phyloP scores from a whole-genome alignment of 2,113 vertebrate genomes.

The Planiliza haematocheilus region DNA sequence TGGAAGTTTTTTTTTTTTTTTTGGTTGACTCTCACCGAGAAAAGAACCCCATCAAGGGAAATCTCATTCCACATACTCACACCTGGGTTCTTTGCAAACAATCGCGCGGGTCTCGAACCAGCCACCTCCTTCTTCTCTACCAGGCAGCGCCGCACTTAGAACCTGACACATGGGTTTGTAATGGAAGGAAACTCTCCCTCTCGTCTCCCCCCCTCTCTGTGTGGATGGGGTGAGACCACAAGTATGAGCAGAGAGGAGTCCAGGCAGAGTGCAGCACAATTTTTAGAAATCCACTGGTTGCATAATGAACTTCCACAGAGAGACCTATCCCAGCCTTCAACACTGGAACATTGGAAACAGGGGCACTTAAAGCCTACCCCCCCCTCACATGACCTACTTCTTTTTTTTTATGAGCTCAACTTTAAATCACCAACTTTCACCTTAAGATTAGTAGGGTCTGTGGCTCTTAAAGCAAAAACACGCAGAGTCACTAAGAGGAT shows the following conservation, averaged over 20 bases:
- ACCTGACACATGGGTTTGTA: constrained; percentile 68
- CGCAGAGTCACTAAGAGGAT: constrained; percentile 3
- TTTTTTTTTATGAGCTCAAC: background rate
- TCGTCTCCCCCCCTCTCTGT: constrained; percentile 24
- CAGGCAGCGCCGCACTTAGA: constrained; percentile 53
- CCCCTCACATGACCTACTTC: constrained; percentile 42
- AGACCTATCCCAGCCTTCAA: constrained; percentile 37
- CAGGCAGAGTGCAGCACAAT: constrained; percentile 70
- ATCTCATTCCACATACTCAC: background rate
- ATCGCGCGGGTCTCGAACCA: constrained; percentile 1
- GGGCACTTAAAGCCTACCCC: background rate
- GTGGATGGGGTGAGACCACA: constrained; percentile 71
- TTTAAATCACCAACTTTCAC: background rate
- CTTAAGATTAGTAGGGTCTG: background rate
- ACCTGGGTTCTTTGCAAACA: background rate
- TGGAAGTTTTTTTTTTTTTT: constrained; percentile 54
- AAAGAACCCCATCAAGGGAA: constrained; percentile 12
- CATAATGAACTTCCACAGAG: constrained; percentile 67
- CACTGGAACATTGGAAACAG: constrained; percentile 25
- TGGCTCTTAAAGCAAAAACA: background rate
- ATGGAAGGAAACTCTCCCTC: constrained; percentile 71
- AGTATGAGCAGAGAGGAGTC: constrained; percentile 69
- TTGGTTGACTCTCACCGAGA: constrained; percentile 38
- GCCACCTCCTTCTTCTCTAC: constrained; percentile 18
- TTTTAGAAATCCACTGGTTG: constrained; percentile 69